Evolutionary conservation across 2,888 invertebrate species (phyloP), one percentile per base, ranked within the genome.

Genomic region (Notodonta dromedarius): DNA sequence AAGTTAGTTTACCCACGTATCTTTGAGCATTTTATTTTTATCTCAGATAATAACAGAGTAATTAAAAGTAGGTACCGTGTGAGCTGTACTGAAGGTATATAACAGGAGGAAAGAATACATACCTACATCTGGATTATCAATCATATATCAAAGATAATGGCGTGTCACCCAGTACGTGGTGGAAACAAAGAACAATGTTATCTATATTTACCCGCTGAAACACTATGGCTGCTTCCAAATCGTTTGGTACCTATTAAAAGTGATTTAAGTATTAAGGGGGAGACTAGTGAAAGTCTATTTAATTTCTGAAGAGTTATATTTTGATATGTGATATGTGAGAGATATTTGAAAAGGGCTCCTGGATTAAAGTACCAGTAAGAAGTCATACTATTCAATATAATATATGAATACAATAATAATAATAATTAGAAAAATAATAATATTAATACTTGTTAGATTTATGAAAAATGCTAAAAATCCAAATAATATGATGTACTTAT

Each of bases 171-270:
- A 63, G 71, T 73, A 76, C 76, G 78, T 71, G 79, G 77, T 71
- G 74, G 73, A 78, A 83, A 79, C 85, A 84, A 84, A 87, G 83
- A 80, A 79, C 77, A 77, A 71, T 82, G 87, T 91, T 91, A 91
- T 91, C 91, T 88, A 71, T 87, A 89, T 91, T 90, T 87, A 84
- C 77, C 60, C 68, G 76, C 85, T 83, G 76, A 84, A 84, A 87
- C 80, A 83, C 81, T 83, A 7, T 35, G 66, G 59, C 67, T 73
- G 62, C 62, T 82, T 84, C 81, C 82, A 83, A 82, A 82, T 70
- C 56, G 40, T 42, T 44, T 56, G 44, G 62, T 70, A 24, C 24
- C 24, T 24, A 75, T 74, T 74, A 67, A 72, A 67, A 65, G 66
- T 76, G 68, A 67, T 75, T 70, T 74, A 66, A 63, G 51, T 59